These are phyloP conservation scores for Stenopsyche tienmushanensis DNA, from an alignment of 1,140 invertebrate genomes.

Conservation along the genomic window DNA sequence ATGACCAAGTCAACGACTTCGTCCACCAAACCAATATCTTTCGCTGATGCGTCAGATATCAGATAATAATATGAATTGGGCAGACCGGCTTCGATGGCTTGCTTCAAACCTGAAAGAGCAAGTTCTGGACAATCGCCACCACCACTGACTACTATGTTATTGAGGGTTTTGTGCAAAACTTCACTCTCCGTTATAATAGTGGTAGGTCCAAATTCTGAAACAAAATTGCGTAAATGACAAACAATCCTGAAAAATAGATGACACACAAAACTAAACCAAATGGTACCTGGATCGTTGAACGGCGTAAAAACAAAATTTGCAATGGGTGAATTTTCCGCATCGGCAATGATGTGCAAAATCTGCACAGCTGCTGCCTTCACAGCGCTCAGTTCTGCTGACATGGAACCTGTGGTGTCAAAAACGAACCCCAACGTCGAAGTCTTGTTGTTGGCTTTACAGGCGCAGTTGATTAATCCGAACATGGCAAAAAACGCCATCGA, in stretches of 20 bases:
- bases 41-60: conserved; percentile 73
- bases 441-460: too few relatives aligned
- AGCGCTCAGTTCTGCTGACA: conserved; percentile 71
- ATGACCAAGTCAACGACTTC: conserved; percentile 68
- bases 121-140: conserved; percentile 78
- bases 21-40: conserved; percentile 63
- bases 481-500: too few relatives aligned
- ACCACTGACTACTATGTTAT: conserved; percentile 62
- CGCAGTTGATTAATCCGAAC: too few relatives aligned
- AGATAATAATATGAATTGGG: conserved; percentile 74
- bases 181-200: conserved; percentile 62
- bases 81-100: conserved; percentile 64
- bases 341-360: conserved; percentile 65
- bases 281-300: conserved; percentile 75
- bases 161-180: conserved; percentile 59
- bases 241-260: not conserved
- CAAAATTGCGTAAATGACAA: not conserved
- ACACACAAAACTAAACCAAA: too few relatives aligned
- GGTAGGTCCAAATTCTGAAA: conserved; percentile 63
- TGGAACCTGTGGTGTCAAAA: conserved; percentile 77
- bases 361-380: conserved; percentile 63
- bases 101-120: conserved; percentile 63
- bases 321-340: conserved; percentile 63
- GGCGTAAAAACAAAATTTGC: conserved; percentile 77
- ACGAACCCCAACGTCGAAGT: conserved; percentile 78